Conservation (phyloP, 2,797 vertebrate species). For the Morelia viridis region DNA sequence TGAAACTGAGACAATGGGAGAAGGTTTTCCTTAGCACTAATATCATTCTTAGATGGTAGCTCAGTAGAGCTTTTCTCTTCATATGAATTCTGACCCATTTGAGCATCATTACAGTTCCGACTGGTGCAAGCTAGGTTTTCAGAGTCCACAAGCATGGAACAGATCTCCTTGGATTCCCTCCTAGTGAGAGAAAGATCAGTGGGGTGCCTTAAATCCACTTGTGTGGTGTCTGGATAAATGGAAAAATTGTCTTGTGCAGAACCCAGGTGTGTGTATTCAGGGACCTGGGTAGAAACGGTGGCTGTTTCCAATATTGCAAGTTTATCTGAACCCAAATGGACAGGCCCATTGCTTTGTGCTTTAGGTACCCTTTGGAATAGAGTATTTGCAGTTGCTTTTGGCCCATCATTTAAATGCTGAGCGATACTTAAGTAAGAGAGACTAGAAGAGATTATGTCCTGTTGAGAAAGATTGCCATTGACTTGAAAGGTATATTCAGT, state of each 20-base stretch:
- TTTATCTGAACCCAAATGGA: conserved; percentile 46
- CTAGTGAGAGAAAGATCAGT: conserved; percentile 19
- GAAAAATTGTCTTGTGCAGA: conserved; percentile 51
- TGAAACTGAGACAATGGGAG: conserved; percentile 58
- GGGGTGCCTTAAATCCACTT: conserved; percentile 37
- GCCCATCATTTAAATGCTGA: conserved; percentile 58
- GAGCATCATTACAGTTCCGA: conserved; percentile 42
- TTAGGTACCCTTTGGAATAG: conserved; percentile 56
- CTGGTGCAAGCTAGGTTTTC: conserved; percentile 48
- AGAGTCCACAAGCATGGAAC: conserved; percentile 22
- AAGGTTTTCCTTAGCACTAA: conserved; percentile 54
- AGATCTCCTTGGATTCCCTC: conserved; percentile 37
- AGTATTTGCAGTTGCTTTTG: conserved; percentile 11
- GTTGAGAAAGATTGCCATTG: conserved; percentile 70
- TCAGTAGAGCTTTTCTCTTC: conserved; percentile 21
- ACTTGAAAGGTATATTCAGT: conserved; percentile 63
- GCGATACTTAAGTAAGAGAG: conserved; percentile 69
- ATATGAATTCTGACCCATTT: not conserved
- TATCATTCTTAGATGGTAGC: conserved; percentile 54
- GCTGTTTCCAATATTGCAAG: conserved; percentile 62
- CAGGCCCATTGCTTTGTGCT: conserved; percentile 76
- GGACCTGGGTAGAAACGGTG: conserved; percentile 72
- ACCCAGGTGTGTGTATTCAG: conserved; percentile 70
- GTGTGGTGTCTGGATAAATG: conserved; percentile 27
- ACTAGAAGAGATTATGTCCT: conserved; percentile 65